Evolutionary conservation across 2,113 vertebrate genomes (phyloP), one percentile per base, ranked within the genome.

Genomic region (Percina caprodes): DNA sequence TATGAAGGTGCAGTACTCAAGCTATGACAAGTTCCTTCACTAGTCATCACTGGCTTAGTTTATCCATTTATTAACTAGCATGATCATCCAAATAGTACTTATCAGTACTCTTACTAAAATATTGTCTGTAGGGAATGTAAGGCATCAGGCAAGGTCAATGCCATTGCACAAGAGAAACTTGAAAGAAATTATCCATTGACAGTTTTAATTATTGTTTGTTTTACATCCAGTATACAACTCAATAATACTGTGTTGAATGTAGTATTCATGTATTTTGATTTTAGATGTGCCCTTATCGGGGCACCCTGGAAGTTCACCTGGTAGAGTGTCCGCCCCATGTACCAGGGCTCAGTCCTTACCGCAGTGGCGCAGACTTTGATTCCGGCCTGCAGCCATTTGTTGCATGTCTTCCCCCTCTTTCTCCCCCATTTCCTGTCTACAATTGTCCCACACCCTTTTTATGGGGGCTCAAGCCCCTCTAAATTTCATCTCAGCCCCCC

Each of bases 51-150:
- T 51, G 9, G 23, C 30, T 59, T 52, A 19, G 13, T 75, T 30
- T 66, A 46, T 54, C 15, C 23, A 62, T 71, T 33, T 24, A 45
- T 24, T 24, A 18, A 49, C 58, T 24, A 14, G 4, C 19, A 73
- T 59, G 16, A 26, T n/a, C 54, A 60, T n/a, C 30, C 39, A 61
- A 54, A 61, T 16, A 55, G 24, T 48, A 52, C 21, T 65, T 70
- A 69, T 69, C 58, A 59, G 63, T 54, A 35, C 76, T 69, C 12
- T 3, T n/a, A 76, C 51, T 65, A 75, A 70, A 80, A 75, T 21
- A 75, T 59, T 60, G 6, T 35, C 15, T 61, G 46, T 26, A 0
- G 33, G 30, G 30, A 14, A 59, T 59, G 76, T 51, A 16, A 66
- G 30, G 23, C 58, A 33, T 71, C 21, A n/a, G n/a, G n/a, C n/a